Evolutionary conservation across 2,113 vertebrate species (phyloP).

Genomic region (Sylvia atricapilla): DNA sequence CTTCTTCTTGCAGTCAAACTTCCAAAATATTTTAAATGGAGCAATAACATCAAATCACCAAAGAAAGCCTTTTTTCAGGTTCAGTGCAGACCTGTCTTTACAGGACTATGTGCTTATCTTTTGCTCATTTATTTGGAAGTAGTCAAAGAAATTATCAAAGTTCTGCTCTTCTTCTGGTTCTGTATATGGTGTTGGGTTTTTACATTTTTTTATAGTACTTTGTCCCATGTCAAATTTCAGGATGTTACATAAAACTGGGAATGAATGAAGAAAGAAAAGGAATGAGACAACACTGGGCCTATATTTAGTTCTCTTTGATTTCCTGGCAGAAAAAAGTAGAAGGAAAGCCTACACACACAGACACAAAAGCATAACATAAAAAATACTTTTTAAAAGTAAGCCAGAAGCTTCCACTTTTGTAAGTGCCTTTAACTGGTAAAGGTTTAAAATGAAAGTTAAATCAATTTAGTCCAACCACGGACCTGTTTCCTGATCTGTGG

Average conservation of each 20-base stretch:
- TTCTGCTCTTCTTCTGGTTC: neutral
- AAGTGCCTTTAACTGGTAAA: neutral
- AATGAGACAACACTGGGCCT: neutral
- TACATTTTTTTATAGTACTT: neutral
- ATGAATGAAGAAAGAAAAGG: neutral
- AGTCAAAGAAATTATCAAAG: neutral
- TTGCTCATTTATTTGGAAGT: neutral
- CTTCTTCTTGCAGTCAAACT: neutral
- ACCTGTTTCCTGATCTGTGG: neutral
- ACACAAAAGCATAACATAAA: neutral
- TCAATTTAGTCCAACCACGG: neutral
- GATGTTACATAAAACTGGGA: neutral
- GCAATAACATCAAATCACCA: neutral
- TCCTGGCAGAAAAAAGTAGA: neutral
- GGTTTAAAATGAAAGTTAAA: neutral
- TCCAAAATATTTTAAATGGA: neutral
- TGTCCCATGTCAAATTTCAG: neutral
- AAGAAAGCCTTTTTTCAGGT: neutral
- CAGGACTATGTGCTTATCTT: neutral
- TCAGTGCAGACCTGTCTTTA: neutral
- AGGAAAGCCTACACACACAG: neutral
- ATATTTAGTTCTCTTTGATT: neutral
- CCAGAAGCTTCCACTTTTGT: neutral
- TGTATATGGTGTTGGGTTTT: neutral
- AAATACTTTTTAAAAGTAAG: neutral